A percentile compares a stretch with the other conserved stretches of the same genome.
These are phyloP conservation scores for Trinorchestia longiramus DNA, from an alignment of 1,140 invertebrate species.

Conservation along the genomic window DNA sequence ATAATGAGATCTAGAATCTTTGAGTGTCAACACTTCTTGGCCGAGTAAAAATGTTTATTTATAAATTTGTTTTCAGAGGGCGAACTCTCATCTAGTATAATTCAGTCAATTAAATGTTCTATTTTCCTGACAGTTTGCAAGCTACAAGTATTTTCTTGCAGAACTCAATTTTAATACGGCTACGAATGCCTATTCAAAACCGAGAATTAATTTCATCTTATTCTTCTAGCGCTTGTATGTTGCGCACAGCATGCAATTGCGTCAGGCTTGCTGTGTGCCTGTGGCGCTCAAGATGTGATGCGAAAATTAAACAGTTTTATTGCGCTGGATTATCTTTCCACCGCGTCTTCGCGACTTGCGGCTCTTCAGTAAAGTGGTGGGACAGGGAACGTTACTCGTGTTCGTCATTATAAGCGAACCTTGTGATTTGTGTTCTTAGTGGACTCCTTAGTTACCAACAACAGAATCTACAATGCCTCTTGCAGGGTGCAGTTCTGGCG, in stretches of 20 bases:
- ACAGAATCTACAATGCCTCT: too few relatives aligned
- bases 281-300: neutral
- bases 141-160: neutral
- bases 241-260: neutral
- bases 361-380: neutral
- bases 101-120: neutral
- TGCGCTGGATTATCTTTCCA: neutral
- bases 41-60: neutral
- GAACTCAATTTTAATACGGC: neutral
- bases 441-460: neutral
- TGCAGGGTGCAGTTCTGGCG: too few relatives aligned
- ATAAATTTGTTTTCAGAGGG: neutral
- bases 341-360: neutral
- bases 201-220: neutral
- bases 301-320: neutral
- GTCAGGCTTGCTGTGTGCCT: neutral
- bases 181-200: neutral
- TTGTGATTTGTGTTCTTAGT: neutral
- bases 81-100: neutral
- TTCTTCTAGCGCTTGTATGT: neutral
- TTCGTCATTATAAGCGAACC: neutral
- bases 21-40: neutral
- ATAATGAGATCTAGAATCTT: neutral
- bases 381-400: neutral
- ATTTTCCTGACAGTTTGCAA: neutral